Evolutionary conservation across 2,888 invertebrate genomes (phyloP).

Genomic region (Lathronympha strigana): DNA sequence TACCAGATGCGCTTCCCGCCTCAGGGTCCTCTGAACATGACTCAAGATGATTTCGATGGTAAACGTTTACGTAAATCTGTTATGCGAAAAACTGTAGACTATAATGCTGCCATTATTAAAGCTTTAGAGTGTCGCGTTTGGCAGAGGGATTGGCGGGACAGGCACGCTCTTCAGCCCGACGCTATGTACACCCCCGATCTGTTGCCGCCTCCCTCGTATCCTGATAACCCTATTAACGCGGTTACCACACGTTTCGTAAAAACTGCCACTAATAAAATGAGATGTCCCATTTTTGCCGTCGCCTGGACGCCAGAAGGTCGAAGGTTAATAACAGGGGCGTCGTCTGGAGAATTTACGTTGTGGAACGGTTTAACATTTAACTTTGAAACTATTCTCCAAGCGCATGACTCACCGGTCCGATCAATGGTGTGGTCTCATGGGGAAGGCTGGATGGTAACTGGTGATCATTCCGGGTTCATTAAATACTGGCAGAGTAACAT

Average conservation of each 20-base stretch:
- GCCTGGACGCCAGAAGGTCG: conserved; percentile 99
- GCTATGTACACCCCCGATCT: conserved; percentile 97
- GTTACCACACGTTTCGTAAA: conserved; percentile 98
- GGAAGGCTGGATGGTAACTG: conserved; percentile 99
- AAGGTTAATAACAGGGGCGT: conserved; percentile 98
- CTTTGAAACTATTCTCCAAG: conserved; percentile 99
- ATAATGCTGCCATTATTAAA: conserved; percentile 97
- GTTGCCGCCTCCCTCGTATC: conserved; percentile 96
- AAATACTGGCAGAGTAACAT: conserved; percentile 99
- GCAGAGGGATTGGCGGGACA: conserved; percentile 96
- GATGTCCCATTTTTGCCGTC: conserved; percentile 99
- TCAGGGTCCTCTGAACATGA: conserved; percentile 87
- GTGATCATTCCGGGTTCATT: conserved; percentile 98
- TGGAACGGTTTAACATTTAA: conserved; percentile 99
- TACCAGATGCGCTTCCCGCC: conserved; percentile 81
- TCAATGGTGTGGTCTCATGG: conserved; percentile 99
- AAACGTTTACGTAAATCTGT: conserved; percentile 97
- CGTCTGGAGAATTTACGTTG: conserved; percentile 99
- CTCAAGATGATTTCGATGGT: conserved; percentile 96
- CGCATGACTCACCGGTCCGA: conserved; percentile 99
- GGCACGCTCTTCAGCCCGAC: conserved; percentile 96
- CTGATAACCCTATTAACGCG: conserved; percentile 98
- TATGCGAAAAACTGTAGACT: conserved; percentile 99
- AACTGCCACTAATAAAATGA: conserved; percentile 99
- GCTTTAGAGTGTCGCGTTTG: conserved; percentile 96